phyloP scores from a whole-genome alignment of 1,140 invertebrate genomes.

The Lordiphosa stackelbergi region DNA sequence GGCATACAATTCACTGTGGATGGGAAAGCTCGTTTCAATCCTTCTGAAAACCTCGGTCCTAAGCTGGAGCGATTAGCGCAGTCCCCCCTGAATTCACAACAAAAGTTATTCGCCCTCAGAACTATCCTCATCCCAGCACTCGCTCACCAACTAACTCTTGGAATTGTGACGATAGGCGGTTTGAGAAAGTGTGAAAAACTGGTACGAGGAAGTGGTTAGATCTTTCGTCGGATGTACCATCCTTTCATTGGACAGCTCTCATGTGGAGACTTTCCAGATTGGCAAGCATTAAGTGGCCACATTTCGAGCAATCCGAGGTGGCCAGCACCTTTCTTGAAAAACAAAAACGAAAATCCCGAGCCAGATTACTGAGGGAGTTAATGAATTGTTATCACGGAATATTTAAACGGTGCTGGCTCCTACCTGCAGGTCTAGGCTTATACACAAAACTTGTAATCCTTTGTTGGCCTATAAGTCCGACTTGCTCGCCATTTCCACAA shows the following conservation, averaged over 20 bases:
- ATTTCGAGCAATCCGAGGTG: too few relatives aligned
- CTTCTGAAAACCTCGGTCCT: neutral
- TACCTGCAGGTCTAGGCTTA: too few relatives aligned
- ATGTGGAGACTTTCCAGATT: too few relatives aligned
- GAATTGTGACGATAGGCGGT: conserved; percentile 3
- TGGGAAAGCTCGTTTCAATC: neutral
- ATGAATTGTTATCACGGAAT: too few relatives aligned
- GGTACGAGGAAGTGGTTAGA: conserved; percentile 9
- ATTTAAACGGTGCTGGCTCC: too few relatives aligned
- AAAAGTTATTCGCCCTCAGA: conserved; percentile 3
- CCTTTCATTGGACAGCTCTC: neutral
- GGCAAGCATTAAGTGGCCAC: too few relatives aligned
- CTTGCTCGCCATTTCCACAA: too few relatives aligned
- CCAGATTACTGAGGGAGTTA: too few relatives aligned
- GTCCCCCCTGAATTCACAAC: conserved; percentile 1
- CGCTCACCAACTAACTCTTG: conserved; percentile 2
- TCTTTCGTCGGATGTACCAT: neutral
- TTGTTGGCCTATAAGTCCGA: too few relatives aligned
- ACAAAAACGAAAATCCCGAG: too few relatives aligned
- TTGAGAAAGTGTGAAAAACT: conserved; percentile 1
- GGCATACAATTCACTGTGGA: neutral
- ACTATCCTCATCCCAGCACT: neutral
- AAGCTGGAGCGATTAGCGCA: neutral
- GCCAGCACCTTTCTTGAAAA: too few relatives aligned
- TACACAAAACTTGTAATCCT: too few relatives aligned